Conservation (phyloP, 2,797 vertebrate genomes). For the Cichlasoma orientale region DNA sequence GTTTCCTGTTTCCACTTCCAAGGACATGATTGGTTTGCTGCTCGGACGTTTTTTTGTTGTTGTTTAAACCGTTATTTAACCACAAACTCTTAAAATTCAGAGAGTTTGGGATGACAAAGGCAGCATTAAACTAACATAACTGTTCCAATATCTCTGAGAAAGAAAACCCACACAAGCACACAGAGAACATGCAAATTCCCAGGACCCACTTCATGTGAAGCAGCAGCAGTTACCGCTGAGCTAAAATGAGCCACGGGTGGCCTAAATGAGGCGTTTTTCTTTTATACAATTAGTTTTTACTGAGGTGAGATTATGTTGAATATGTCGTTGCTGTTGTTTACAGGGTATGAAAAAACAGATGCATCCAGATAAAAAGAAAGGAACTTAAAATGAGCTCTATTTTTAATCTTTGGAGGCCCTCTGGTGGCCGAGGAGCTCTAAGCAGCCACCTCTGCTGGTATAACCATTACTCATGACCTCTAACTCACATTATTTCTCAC, state of each 20-base stretch:
- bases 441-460: background rate
- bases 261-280: background rate
- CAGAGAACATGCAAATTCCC: background rate
- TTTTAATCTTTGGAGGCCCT: background rate
- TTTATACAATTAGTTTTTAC: background rate
- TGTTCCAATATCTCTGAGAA: background rate
- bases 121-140: background rate
- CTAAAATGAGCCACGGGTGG: background rate
- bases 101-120: background rate
- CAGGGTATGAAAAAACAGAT: background rate
- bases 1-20: background rate
- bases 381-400: background rate
- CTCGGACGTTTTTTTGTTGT: background rate
- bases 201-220: too few relatives aligned
- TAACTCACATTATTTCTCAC: background rate
- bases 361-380: background rate
- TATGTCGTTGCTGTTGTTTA: background rate
- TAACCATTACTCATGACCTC: background rate
- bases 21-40: background rate
- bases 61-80: background rate
- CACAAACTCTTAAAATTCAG: background rate
- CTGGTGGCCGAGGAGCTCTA: conserved; percentile 1
- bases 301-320: background rate
- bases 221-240: background rate
- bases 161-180: background rate